Percentiles rank a stretch among this genome's conserved stretches.
Evolutionary conservation across 2,113 vertebrate genomes (phyloP).

Genomic region (Macrotus californicus): DNA sequence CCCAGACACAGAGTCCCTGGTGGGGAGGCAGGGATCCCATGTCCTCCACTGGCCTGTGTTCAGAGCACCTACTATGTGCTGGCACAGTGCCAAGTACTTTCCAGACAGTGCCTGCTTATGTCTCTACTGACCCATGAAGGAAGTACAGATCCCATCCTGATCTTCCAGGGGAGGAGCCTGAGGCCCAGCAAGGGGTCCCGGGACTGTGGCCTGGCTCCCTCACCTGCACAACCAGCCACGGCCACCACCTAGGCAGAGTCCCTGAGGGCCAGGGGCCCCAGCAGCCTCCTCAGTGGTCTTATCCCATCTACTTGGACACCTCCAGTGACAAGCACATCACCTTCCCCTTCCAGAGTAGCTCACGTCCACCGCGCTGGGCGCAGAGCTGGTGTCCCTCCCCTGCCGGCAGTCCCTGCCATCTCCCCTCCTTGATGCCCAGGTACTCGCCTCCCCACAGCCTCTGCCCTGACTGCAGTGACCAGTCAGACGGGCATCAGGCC

Average conservation of each 20-base stretch:
- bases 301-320: neutral
- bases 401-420: neutral
- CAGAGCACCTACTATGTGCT: fast-evolving
- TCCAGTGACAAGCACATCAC: neutral
- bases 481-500: neutral
- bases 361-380: neutral
- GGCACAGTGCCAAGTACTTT: neutral
- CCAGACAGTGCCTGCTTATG: neutral
- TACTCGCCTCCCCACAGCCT: neutral
- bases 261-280: neutral
- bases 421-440: neutral
- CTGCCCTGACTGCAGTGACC: neutral
- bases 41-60: neutral
- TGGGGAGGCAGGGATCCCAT: neutral
- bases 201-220: neutral
- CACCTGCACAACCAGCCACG: neutral
- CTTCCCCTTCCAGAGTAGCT: neutral
- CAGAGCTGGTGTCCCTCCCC: fast-evolving
- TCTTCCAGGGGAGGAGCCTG: neutral
- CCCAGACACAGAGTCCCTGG: neutral
- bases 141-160: fast-evolving
- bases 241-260: neutral
- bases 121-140: neutral
- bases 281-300: fast-evolving
- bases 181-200: neutral